Percentiles rank a stretch among this genome's conserved stretches.
Conservation (phyloP, 1,140 invertebrate species). For the Psilanteris sp. region DNA sequence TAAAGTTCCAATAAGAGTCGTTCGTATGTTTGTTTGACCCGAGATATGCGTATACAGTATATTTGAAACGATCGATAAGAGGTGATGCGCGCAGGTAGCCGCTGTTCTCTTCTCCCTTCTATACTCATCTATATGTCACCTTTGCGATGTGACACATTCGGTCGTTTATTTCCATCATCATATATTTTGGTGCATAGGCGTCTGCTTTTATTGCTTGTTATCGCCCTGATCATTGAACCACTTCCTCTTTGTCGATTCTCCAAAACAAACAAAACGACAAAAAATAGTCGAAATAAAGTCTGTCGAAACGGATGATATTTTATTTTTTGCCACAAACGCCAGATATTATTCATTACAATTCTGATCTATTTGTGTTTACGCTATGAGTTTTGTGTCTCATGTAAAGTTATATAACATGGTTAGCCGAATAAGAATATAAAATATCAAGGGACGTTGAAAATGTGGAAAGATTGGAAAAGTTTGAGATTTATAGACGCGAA, state of each 20-base stretch:
- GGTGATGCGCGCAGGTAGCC: slow-evolving; percentile 52
- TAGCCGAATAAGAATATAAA: slow-evolving; percentile 22
- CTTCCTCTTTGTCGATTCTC: no score
- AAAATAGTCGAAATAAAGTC: no score
- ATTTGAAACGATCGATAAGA: slow-evolving; percentile 38
- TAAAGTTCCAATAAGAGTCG: slow-evolving; percentile 9
- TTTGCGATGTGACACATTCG: slow-evolving; percentile 26
- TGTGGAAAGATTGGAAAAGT: slow-evolving; percentile 36
- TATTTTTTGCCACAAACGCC: no score
- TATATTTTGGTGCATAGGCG: slow-evolving; percentile 16
- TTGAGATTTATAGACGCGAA: slow-evolving; percentile 21
- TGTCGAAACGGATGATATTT: no score
- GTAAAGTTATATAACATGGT: slow-evolving; percentile 14
- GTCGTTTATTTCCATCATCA: slow-evolving; percentile 51
- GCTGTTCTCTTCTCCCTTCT: slow-evolving; percentile 23
- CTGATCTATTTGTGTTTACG: not conserved
- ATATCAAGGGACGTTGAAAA: slow-evolving; percentile 20
- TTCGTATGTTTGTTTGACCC: not conserved
- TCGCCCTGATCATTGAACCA: slow-evolving; percentile 1
- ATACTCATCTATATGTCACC: slow-evolving; percentile 40
- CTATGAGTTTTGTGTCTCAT: slow-evolving; percentile 1
- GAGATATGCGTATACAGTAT: not conserved
- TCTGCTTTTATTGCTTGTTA: slow-evolving; percentile 33
- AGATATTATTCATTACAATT: no score
- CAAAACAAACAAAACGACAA: no score